Base-by-base conservation (phyloP, 2,888 invertebrate genomes). In the Sesia apiformis region DNA sequence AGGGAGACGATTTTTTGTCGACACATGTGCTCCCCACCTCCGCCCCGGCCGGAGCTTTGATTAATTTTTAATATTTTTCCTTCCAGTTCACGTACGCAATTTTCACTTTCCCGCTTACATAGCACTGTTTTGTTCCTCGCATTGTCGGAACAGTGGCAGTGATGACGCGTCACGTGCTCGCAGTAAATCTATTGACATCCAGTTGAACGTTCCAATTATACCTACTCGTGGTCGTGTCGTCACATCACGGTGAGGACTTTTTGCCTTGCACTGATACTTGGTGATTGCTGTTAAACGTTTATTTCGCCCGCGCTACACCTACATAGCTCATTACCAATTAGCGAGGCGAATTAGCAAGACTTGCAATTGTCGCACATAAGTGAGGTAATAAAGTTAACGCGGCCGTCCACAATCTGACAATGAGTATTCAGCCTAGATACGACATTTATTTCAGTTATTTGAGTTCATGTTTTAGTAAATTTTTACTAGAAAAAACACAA, bases 51-150 rank as follows among this genome's bases (percentile, higher is more conserved):
- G 62, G 64, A 60, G 65, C 67, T 81, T 84, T 88, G 88, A 88
- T 88, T 88, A 88, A 89, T 89, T 88, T 89, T 89, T 88, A 88
- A 88, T 89, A 88, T 88, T 87, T 89, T 85, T 85, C 78, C 87
- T 84, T 81, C 84, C 86, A 81, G 84, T 87, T 85, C 88, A 88
- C 88, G 88, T 88, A 86, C 87, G 81, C 87, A 85, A 88, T 88
- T 88, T 88, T 89, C 86, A 87, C 87, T 87, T 88, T 84, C 64
- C 74, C 78, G 79, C 76, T 79, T 73, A 77, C 70, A 71, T 67
- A 66, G 70, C 72, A 64, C 67, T 69, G 52, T 38, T 52, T 41
- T 60, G 62, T 62, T 60, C 58, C 57, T 38, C 4, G 38, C 39
- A 64, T 56, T 52, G 54, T 54, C 56, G 63, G 63, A 61, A 63